Conservation (phyloP, 2,888 invertebrate species). For the Muschampia plurimacula region DNA sequence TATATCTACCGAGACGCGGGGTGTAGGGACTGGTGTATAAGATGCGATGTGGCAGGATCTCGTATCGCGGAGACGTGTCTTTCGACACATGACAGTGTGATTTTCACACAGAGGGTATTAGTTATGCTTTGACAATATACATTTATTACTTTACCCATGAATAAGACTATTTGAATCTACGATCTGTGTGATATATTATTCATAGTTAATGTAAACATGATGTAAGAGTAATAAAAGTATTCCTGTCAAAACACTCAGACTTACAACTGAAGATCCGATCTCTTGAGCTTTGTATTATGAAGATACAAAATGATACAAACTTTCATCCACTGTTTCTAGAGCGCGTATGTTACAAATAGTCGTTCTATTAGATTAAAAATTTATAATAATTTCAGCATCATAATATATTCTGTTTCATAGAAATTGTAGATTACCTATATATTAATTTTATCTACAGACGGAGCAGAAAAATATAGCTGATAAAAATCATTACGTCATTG, state of each 20-base stretch:
- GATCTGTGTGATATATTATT: too few relatives aligned
- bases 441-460: background rate
- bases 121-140: slow-evolving; percentile 49
- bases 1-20: slow-evolving; percentile 57
- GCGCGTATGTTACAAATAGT: background rate
- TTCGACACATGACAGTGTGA: slow-evolving; percentile 50
- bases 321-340: background rate
- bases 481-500: background rate
- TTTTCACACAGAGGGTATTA: slow-evolving; percentile 49
- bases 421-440: background rate
- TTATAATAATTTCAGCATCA: background rate
- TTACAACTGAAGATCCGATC: slow-evolving; percentile 52
- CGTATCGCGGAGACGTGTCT: slow-evolving; percentile 47
- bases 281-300: slow-evolving; percentile 12
- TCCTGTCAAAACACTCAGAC: slow-evolving; percentile 52
- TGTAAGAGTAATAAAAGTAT: slow-evolving; percentile 2
- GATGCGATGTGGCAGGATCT: slow-evolving; percentile 47
- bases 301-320: background rate
- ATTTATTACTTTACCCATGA: slow-evolving; percentile 28
- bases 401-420: background rate
- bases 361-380: background rate
- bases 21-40: slow-evolving; percentile 49
- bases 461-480: background rate
- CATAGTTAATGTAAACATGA: background rate
- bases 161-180: too few relatives aligned